Percentiles rank a stretch among this genome's conserved stretches.
Evolutionary conservation across 1,140 invertebrate species (phyloP).

Genomic region (Anastrepha ludens): DNA sequence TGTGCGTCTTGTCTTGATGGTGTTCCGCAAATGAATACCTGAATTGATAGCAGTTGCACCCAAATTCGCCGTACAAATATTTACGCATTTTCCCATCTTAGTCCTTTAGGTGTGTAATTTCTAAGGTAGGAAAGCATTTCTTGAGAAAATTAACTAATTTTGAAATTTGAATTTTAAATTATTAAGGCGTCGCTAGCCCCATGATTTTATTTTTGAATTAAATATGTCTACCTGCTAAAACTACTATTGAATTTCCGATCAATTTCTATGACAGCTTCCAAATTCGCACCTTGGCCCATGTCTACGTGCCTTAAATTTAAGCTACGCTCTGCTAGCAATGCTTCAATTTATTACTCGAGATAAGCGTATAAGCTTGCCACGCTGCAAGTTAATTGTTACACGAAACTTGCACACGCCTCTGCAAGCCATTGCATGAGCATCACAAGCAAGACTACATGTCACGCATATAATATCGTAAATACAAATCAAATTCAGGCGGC

Average conservation of each 20-base stretch:
- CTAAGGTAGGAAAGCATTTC: no score
- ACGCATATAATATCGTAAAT: not conserved
- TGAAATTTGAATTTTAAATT: no score
- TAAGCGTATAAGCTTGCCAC: constrained; percentile 1
- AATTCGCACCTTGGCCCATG: not conserved
- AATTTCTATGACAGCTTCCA: not conserved
- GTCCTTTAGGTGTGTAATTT: no score
- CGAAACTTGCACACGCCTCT: no score
- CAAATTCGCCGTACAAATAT: no score
- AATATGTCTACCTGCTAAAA: not conserved
- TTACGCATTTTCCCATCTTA: no score
- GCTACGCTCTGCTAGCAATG: not conserved
- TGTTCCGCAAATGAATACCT: no score
- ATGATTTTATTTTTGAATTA: not conserved
- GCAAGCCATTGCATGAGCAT: no score
- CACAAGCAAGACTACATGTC: not conserved
- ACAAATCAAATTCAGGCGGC: not conserved
- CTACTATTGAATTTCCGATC: not conserved
- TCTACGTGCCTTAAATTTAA: not conserved
- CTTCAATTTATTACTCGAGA: not conserved
- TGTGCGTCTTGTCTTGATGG: no score
- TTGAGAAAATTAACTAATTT: no score
- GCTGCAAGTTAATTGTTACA: not conserved
- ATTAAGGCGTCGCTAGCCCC: no score
- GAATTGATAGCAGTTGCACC: no score